Conservation (phyloP, 2,113 vertebrate species). For the Poeciliopsis retropinna region DNA sequence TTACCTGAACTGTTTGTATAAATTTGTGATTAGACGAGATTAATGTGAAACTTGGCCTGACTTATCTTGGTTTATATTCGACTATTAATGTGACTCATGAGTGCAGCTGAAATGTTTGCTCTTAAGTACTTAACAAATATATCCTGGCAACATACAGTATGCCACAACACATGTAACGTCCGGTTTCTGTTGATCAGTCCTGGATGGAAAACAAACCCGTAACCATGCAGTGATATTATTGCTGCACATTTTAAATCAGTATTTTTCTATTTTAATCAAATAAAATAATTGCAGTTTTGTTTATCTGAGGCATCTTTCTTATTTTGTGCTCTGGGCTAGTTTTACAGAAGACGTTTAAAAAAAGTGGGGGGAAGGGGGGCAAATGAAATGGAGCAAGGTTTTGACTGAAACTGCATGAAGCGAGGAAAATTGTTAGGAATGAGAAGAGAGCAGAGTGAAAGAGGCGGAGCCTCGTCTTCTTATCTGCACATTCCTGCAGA, state of each 20-base stretch:
- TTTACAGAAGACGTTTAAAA: neutral
- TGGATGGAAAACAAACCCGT: neutral
- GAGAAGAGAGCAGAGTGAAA: conserved; percentile 52
- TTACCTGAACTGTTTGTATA: neutral
- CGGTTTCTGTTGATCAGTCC: neutral
- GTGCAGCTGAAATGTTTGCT: neutral
- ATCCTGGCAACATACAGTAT: neutral
- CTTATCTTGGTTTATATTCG: neutral
- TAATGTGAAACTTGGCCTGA: neutral
- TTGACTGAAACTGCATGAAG: conserved; percentile 13
- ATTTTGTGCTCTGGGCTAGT: conserved; percentile 1
- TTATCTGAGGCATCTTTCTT: neutral
- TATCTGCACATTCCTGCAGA: conserved; percentile 80
- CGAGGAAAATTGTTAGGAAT: conserved; percentile 45
- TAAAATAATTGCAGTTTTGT: neutral
- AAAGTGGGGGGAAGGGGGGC: neutral
- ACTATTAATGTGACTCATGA: neutral
- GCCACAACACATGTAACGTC: neutral
- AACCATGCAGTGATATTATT: neutral
- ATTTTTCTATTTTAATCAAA: neutral
- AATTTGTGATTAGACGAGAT: neutral
- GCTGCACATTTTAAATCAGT: neutral
- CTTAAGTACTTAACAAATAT: neutral
- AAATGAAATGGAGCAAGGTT: conserved; percentile 12
- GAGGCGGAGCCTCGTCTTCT: conserved; percentile 54